Conservation (phyloP, 2,888 invertebrate species). For the Limenitis arthemis region DNA sequence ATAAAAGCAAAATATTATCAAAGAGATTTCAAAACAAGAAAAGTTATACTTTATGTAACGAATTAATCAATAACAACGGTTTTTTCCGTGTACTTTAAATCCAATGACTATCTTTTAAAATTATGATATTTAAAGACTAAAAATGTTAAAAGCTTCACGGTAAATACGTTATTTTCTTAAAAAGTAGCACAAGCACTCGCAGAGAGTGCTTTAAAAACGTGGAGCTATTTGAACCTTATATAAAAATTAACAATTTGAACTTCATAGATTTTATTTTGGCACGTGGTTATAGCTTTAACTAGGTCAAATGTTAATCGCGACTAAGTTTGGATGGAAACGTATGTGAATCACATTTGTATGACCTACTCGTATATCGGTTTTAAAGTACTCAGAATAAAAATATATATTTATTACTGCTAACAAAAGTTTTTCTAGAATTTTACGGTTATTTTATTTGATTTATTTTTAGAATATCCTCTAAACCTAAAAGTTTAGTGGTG, state of each 20-base stretch:
- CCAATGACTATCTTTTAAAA: not conserved
- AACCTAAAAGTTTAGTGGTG: too few relatives aligned
- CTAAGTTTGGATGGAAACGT: too few relatives aligned
- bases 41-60: not conserved
- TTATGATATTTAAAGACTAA: not conserved
- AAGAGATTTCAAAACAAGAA: not conserved
- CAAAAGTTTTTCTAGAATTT: too few relatives aligned
- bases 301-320: too few relatives aligned
- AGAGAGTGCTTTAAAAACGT: not conserved
- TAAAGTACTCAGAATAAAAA: too few relatives aligned
- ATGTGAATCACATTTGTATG: too few relatives aligned
- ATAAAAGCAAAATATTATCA: slow-evolving; percentile 1
- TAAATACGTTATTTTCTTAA: slow-evolving; percentile 3
- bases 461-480: too few relatives aligned
- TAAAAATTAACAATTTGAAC: not conserved
- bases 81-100: not conserved
- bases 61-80: slow-evolving; percentile 1
- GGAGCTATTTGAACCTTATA: not conserved
- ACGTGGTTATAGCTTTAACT: not conserved
- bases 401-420: too few relatives aligned
- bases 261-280: not conserved
- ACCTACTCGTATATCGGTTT: too few relatives aligned
- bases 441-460: too few relatives aligned
- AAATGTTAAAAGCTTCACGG: not conserved
- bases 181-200: slow-evolving; percentile 3